Evolutionary conservation across 2,888 invertebrate species (phyloP).

Genomic region (Escarpia spicata): DNA sequence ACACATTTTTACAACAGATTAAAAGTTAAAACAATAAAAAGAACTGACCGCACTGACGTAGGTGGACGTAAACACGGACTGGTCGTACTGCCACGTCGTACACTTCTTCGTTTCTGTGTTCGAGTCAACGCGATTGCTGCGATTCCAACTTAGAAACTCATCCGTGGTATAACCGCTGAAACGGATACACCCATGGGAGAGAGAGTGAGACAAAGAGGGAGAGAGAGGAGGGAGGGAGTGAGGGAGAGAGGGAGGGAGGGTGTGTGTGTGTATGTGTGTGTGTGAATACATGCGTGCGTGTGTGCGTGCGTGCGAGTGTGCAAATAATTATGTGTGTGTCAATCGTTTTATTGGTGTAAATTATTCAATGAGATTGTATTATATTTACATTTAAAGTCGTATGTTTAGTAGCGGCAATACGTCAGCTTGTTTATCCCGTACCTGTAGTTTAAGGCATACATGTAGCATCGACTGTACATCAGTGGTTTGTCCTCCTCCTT

Average conservation of each 20-base stretch:
- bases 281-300: background rate
- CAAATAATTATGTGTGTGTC: no score
- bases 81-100: constrained; percentile 26
- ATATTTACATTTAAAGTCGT: background rate
- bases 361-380: background rate
- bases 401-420: background rate
- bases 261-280: no score
- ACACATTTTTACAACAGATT: background rate
- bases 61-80: constrained; percentile 26
- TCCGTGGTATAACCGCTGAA: background rate
- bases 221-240: no score
- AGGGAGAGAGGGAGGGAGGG: no score
- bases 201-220: no score
- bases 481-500: background rate
- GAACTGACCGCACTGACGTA: constrained; percentile 21
- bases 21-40: background rate
- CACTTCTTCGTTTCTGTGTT: background rate
- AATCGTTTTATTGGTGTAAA: no score
- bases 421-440: background rate
- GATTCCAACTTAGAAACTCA: background rate
- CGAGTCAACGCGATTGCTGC: background rate
- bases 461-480: background rate
- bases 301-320: background rate
- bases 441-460: background rate
- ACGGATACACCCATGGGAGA: background rate